Percentiles rank a stretch among this genome's conserved stretches.
phyloP scores from a whole-genome alignment of 2,797 vertebrate genomes.

The Esox lucius region DNA sequence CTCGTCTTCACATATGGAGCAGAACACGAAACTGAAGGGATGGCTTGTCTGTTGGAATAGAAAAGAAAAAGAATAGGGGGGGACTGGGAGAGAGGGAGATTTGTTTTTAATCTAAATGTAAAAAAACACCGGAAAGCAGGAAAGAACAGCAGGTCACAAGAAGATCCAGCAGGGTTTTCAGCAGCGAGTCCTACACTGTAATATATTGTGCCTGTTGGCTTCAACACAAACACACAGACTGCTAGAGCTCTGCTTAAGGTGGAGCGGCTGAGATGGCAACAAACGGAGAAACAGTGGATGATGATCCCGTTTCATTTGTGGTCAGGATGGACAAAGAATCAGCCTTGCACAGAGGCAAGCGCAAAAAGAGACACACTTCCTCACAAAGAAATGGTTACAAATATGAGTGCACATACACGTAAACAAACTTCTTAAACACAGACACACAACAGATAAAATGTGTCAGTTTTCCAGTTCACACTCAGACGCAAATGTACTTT shows the following conservation, averaged over 20 bases:
- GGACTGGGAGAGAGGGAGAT: slow-evolving; percentile 60
- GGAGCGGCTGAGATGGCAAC: slow-evolving; percentile 72
- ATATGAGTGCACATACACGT: slow-evolving; percentile 28
- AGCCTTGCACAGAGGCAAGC: slow-evolving; percentile 66
- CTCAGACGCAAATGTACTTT: slow-evolving; percentile 22
- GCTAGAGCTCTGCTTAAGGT: slow-evolving; percentile 86
- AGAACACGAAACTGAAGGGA: slow-evolving; percentile 44
- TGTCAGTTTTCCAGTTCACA: slow-evolving; percentile 5
- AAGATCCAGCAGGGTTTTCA: slow-evolving; percentile 85
- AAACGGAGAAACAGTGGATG: slow-evolving; percentile 26
- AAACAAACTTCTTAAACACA: background rate
- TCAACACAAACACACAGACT: slow-evolving; percentile 84
- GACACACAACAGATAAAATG: background rate
- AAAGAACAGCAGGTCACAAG: slow-evolving; percentile 84
- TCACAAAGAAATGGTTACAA: slow-evolving; percentile 48
- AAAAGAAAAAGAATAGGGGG: slow-evolving; percentile 17
- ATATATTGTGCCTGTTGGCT: slow-evolving; percentile 88
- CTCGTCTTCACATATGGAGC: slow-evolving; percentile 32
- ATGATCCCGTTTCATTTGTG: slow-evolving; percentile 67
- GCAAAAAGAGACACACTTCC: slow-evolving; percentile 53
- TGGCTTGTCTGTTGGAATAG: slow-evolving; percentile 4
- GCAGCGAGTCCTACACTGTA: slow-evolving; percentile 82
- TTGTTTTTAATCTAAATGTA: slow-evolving; percentile 83
- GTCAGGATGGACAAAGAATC: slow-evolving; percentile 70
- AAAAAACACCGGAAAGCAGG: slow-evolving; percentile 70